Conservation (phyloP, 1,140 invertebrate species). For the Bombus confusus region DNA sequence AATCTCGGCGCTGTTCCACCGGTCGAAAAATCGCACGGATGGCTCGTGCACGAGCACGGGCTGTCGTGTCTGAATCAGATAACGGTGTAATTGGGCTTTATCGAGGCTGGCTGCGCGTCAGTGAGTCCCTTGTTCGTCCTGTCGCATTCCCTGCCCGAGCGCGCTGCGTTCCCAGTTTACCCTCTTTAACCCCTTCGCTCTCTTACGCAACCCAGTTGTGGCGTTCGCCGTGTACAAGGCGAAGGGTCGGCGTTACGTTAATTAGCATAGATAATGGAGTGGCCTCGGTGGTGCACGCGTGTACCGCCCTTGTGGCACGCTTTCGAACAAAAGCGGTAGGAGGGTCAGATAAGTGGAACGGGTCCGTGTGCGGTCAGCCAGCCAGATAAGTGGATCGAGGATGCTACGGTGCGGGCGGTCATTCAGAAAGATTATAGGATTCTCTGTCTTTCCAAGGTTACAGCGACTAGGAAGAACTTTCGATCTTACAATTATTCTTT, state of each 20-base stretch:
- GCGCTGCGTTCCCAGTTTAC: conserved; percentile 31
- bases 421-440: conserved; percentile 7
- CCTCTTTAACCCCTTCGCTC: conserved; percentile 41
- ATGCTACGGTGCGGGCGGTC: neutral
- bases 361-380: conserved; percentile 35
- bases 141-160: neutral
- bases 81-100: conserved; percentile 61
- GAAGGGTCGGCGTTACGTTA: conserved; percentile 47
- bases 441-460: neutral
- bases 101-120: conserved; percentile 47
- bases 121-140: conserved; percentile 33
- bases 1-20: conserved; percentile 6
- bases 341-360: conserved; percentile 57
- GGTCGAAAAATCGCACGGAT: conserved; percentile 50
- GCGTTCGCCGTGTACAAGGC: neutral
- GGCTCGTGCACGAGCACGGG: neutral
- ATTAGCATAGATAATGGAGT: conserved; percentile 63
- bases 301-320: conserved; percentile 21
- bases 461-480: neutral
- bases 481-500: neutral
- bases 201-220: conserved; percentile 11
- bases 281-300: conserved; percentile 16
- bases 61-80: conserved; percentile 59
- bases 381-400: conserved; percentile 43
- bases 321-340: conserved; percentile 27